Evolutionary conservation across 2,797 vertebrate genomes (phyloP), one percentile per base, ranked within the genome.

Genomic region (Danio albolineatus): DNA sequence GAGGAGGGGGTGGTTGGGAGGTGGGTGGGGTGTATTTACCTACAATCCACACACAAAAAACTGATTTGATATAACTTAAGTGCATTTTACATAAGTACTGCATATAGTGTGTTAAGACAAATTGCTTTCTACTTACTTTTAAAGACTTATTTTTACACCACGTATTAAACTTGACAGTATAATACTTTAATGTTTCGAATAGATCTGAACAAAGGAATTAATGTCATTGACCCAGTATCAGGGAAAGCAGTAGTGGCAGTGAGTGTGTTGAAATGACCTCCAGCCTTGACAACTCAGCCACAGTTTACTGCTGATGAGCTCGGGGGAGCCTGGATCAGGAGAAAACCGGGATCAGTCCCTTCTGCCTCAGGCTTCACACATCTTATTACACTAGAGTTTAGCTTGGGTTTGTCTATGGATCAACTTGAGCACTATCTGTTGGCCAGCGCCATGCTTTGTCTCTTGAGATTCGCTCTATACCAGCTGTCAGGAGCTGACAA

Each of bases 351-450:
- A 82, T 82, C 77, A 82, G 76, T 77, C 73, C 64, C 78, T 60
- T 72, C 70, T 78, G 80, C 80, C 80, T 78, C 53, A 19, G 84
- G 84, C 79, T 65, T 72, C 69, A 46, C 78, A 82, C 74, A 82
- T 75, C 72, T 70, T 70, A 82, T 86, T 84, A 76, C 78, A 78
- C 82, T 78, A 44, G 70, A 86, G 62, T 80, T 84, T 82, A 82
- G 77, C 76, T 82, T 14, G 54, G 73, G 49, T 67, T 65, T 79
- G 66, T 57, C 74, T 62, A 60, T 69, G 71, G 56, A 80, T 81
- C 76, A 72, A 56, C 73, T 72, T 61, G 69, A 64, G 69, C 78
- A 76, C 62, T 76, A 70, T 83, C 66, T 79, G 57, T 71, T 76
- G 59, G 54, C 67, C 57, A n/a, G 67, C 39, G 79, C 67, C 67